Conservation (phyloP, 2,888 invertebrate genomes). For the Cosmia trapezina region DNA sequence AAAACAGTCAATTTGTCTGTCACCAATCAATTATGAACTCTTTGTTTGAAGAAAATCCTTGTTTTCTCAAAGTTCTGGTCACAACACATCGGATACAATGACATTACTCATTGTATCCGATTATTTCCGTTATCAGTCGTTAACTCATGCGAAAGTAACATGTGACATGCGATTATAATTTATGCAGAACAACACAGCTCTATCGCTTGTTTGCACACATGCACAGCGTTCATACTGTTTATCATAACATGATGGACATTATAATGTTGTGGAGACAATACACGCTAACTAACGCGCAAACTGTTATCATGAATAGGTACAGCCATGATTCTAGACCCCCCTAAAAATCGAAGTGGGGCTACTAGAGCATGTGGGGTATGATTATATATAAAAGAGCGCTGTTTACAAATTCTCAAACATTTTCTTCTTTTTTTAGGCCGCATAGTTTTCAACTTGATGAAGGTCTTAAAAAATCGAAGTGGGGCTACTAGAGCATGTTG, state of each 20-base stretch:
- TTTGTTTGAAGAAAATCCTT: slow-evolving; percentile 38
- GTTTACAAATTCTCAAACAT: too few relatives aligned
- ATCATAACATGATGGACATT: slow-evolving; percentile 29
- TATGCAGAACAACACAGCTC: slow-evolving; percentile 29
- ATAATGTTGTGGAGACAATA: slow-evolving; percentile 14
- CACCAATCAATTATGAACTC: slow-evolving; percentile 9
- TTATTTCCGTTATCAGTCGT: slow-evolving; percentile 61
- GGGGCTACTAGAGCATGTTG: too few relatives aligned
- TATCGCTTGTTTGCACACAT: slow-evolving; percentile 51
- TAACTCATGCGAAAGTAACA: slow-evolving; percentile 58
- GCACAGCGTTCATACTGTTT: slow-evolving; percentile 15
- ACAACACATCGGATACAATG: too few relatives aligned
- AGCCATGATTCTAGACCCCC: not conserved
- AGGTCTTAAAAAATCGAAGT: too few relatives aligned
- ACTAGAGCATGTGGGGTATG: too few relatives aligned
- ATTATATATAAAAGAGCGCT: too few relatives aligned
- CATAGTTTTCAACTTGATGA: too few relatives aligned
- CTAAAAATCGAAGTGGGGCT: too few relatives aligned
- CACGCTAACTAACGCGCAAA: not conserved
- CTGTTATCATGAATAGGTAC: too few relatives aligned
- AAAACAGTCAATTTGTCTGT: slow-evolving; percentile 32
- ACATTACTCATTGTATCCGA: slow-evolving; percentile 45
- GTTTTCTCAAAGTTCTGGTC: not conserved
- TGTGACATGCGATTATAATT: slow-evolving; percentile 43
- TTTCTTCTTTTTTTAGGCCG: too few relatives aligned